These are phyloP conservation scores for Hylaeus volcanicus DNA, from an alignment of 1,140 invertebrate species.

Conservation along the genomic window DNA sequence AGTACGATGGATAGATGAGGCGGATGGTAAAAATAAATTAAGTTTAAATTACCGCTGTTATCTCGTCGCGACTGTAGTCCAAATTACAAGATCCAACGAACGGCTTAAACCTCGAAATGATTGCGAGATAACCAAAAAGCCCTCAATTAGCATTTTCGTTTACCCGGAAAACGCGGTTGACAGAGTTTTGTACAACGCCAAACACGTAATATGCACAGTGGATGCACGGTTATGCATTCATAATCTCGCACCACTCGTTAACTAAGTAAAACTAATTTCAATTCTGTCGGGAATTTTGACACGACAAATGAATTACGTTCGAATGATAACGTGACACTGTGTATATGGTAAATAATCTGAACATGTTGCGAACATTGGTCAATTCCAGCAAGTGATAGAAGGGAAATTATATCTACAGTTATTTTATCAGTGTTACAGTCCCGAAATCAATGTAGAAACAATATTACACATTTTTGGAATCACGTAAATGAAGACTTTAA, in stretches of 20 bases:
- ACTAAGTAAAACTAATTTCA: conserved; percentile 7
- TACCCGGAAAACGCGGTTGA: background rate
- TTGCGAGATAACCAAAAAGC: conserved; percentile 18
- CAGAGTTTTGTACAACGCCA: background rate
- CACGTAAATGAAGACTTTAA: no score
- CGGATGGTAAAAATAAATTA: background rate
- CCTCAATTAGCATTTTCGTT: conserved; percentile 44
- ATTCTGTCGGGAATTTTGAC: background rate
- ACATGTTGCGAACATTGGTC: no score
- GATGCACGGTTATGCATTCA: conserved; percentile 1
- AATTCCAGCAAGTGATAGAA: no score
- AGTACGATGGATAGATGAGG: no score
- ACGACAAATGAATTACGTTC: conserved; percentile 1
- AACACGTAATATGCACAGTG: background rate
- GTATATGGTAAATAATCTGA: no score
- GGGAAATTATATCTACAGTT: no score
- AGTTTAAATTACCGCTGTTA: conserved; percentile 16
- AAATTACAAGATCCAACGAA: conserved; percentile 19
- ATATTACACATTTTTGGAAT: no score
- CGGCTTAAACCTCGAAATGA: conserved; percentile 28
- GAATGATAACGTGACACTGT: background rate
- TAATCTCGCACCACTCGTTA: background rate
- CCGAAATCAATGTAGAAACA: no score
- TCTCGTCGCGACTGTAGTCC: background rate
- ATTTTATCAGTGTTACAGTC: no score